These are phyloP conservation scores for Drosophila leonis DNA, from an alignment of 2,888 invertebrate genomes.

Conservation along the genomic window DNA sequence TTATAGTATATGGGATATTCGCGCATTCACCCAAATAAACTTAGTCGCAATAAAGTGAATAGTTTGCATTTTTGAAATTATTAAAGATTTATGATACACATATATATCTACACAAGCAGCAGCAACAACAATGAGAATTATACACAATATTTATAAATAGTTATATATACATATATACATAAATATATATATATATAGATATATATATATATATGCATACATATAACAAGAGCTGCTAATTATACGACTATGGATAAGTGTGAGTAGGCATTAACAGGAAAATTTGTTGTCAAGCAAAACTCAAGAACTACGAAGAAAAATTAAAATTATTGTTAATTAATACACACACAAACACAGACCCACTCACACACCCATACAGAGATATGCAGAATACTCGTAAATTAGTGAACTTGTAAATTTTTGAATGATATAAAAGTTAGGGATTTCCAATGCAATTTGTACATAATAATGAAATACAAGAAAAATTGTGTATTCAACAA, in stretches of 20 bases:
- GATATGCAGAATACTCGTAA: conserved; percentile 23
- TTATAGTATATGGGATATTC: conserved; percentile 27
- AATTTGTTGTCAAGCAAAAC: conserved; percentile 19
- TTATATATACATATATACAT: conserved; percentile 47
- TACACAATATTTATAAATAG: conserved; percentile 61
- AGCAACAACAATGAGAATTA: conserved; percentile 37
- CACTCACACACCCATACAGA: conserved; percentile 12
- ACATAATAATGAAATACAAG: conserved; percentile 40
- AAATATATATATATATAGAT: conserved; percentile 32
- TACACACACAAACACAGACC: conserved; percentile 11
- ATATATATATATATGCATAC: conserved; percentile 19
- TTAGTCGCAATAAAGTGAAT: conserved; percentile 49
- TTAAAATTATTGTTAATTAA: conserved; percentile 44
- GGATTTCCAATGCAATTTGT: conserved; percentile 57
- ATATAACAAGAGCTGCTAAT: conserved; percentile 49
- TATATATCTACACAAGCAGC: conserved; percentile 38
- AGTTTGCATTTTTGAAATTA: conserved; percentile 61
- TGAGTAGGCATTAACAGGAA: conserved; percentile 20
- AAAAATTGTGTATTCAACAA: conserved; percentile 23
- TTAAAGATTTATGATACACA: conserved; percentile 49
- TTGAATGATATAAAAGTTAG: conserved; percentile 35
- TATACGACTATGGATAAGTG: conserved; percentile 39
- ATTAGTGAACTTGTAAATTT: conserved; percentile 43
- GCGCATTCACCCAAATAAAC: conserved; percentile 33
- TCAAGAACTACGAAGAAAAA: conserved; percentile 27